phyloP scores from a whole-genome alignment of 2,113 vertebrate species.

The Tringa solitaria region DNA sequence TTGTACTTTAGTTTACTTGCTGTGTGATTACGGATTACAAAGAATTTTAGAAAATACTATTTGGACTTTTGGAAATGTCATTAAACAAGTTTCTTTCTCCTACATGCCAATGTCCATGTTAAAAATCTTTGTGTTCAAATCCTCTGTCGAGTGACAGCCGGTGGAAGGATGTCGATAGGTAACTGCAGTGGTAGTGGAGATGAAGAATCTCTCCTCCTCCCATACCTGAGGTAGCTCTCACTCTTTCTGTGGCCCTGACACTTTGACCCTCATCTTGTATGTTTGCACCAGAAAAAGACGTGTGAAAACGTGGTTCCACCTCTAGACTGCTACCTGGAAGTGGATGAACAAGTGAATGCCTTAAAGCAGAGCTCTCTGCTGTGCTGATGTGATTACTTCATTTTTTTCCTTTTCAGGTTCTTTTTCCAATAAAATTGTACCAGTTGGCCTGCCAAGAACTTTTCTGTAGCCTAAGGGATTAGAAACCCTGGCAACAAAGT shows the following conservation, averaged over 20 bases:
- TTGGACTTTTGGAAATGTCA: neutral
- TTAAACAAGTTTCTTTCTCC: neutral
- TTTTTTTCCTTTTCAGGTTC: neutral
- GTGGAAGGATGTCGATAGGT: accelerated
- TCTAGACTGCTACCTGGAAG: neutral
- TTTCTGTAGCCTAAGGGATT: neutral
- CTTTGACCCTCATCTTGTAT: neutral
- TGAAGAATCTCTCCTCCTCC: neutral
- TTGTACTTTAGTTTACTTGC: neutral
- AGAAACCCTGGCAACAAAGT: neutral
- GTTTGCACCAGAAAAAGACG: neutral
- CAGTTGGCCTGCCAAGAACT: neutral
- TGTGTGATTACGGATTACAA: neutral
- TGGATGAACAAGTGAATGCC: neutral
- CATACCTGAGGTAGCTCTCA: neutral
- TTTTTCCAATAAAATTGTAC: neutral
- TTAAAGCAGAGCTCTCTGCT: neutral
- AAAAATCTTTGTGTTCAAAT: neutral
- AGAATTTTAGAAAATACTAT: neutral
- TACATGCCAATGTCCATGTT: accelerated
- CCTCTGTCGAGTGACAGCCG: neutral
- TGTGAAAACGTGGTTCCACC: neutral
- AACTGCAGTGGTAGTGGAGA: neutral
- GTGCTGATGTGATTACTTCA: neutral
- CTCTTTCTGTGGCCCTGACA: neutral